These are phyloP conservation scores for Sebastes hubbsi DNA, from an alignment of 2,797 vertebrate genomes.

Conservation along the genomic window DNA sequence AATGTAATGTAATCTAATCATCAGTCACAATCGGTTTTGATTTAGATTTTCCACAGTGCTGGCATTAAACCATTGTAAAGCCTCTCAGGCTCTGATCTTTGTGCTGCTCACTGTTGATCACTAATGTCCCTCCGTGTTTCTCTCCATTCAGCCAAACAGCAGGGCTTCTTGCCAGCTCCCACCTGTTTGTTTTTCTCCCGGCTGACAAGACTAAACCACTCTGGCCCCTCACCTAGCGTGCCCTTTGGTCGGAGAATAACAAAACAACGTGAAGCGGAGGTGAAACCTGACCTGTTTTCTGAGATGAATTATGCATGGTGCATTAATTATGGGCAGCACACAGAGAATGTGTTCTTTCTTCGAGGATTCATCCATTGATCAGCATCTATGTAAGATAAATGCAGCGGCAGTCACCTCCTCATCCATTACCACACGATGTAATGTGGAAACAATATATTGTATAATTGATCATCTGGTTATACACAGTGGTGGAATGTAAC, in stretches of 20 bases:
- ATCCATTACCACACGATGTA: not conserved
- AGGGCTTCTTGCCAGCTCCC: conserved; percentile 9
- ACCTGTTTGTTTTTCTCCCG: not conserved
- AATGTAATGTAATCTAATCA: not conserved
- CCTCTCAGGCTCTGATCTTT: not conserved
- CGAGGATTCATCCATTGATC: not conserved
- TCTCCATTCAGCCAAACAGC: not conserved
- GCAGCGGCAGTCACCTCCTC: not conserved
- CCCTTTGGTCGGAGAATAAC: conserved; percentile 1
- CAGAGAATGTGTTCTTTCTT: not conserved
- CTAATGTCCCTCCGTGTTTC: not conserved
- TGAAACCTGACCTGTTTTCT: not conserved
- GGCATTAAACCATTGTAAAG: not conserved
- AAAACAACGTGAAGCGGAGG: not conserved
- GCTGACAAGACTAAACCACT: conserved; percentile 10
- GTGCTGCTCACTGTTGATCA: not conserved
- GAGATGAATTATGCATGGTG: not conserved
- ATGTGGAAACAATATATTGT: not conserved
- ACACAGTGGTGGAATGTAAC: not conserved
- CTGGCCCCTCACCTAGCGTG: conserved; percentile 13
- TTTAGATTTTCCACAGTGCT: not conserved
- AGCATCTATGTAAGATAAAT: not conserved
- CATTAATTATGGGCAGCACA: not conserved
- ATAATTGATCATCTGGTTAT: not conserved
- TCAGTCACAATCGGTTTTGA: not conserved